Evolutionary conservation across 2,797 vertebrate species (phyloP).

Genomic region (Psittacula echo): DNA sequence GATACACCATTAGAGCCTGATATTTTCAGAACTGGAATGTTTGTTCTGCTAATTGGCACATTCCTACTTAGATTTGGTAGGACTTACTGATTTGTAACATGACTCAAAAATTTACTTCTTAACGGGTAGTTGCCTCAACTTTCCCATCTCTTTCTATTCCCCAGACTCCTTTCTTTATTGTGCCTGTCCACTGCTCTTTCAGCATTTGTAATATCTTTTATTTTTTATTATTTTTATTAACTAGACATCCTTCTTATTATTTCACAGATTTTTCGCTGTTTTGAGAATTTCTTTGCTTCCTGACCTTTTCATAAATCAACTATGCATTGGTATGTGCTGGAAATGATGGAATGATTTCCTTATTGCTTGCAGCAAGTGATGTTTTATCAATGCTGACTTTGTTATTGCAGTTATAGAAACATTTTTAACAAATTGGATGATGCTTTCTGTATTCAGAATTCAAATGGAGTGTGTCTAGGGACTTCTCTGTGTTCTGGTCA

Average conservation of each 20-base stretch:
- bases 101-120: slow-evolving; percentile 60
- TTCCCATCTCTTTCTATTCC: slow-evolving; percentile 23
- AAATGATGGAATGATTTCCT: slow-evolving; percentile 29
- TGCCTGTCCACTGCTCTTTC: background rate
- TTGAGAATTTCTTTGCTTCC: slow-evolving; percentile 26
- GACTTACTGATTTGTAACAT: slow-evolving; percentile 57
- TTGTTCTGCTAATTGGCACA: slow-evolving; percentile 60
- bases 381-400: slow-evolving; percentile 15
- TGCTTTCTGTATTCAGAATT: slow-evolving; percentile 3
- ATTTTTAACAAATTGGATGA: slow-evolving; percentile 20
- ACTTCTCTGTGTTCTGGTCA: fast-evolving
- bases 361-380: slow-evolving; percentile 26
- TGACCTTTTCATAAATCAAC: slow-evolving; percentile 38
- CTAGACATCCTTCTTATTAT: background rate
- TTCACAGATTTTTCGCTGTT: background rate
- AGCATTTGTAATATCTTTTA: slow-evolving; percentile 11
- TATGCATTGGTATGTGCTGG: background rate
- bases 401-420: background rate
- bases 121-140: slow-evolving; percentile 38
- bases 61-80: slow-evolving; percentile 61
- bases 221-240: background rate
- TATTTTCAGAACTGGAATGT: slow-evolving; percentile 29
- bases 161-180: background rate
- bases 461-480: background rate
- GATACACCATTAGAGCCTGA: background rate